Evolutionary conservation across 2,888 invertebrate species (phyloP).

Genomic region (Phorcus lineatus): DNA sequence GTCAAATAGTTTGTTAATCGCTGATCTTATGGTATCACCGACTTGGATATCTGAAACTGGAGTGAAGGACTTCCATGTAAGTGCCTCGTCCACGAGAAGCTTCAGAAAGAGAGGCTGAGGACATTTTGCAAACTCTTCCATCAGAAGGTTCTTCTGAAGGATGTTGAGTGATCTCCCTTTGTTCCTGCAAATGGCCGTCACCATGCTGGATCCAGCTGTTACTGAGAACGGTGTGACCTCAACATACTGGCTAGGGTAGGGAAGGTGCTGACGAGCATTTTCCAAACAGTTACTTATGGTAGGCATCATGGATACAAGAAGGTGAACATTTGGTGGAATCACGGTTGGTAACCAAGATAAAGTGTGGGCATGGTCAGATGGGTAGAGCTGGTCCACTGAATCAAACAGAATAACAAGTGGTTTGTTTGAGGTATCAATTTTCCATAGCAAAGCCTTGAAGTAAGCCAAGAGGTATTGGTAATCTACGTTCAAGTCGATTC

Average conservation of each 20-base stretch:
- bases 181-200: slow-evolving; percentile 41
- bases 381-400: slow-evolving; percentile 63
- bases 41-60: slow-evolving; percentile 40
- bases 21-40: slow-evolving; percentile 48
- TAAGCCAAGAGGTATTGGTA: slow-evolving; percentile 55
- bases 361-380: slow-evolving; percentile 54
- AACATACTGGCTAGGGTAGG: slow-evolving; percentile 45
- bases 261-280: slow-evolving; percentile 43
- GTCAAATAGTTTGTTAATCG: slow-evolving; percentile 58
- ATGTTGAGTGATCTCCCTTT: slow-evolving; percentile 49
- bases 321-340: slow-evolving; percentile 55
- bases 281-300: slow-evolving; percentile 47
- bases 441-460: slow-evolving; percentile 58
- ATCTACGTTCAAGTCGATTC: slow-evolving; percentile 55
- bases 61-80: slow-evolving; percentile 62
- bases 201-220: slow-evolving; percentile 46
- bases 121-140: slow-evolving; percentile 48
- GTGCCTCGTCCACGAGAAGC: slow-evolving; percentile 54
- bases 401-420: slow-evolving; percentile 66
- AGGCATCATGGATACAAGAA: slow-evolving; percentile 60
- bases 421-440: slow-evolving; percentile 44
- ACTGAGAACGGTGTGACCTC: slow-evolving; percentile 47
- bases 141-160: slow-evolving; percentile 52
- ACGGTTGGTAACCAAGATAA: slow-evolving; percentile 62
- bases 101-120: slow-evolving; percentile 63